These are phyloP conservation scores for Sebastes fasciatus DNA, from an alignment of 2,113 vertebrate genomes.

Conservation along the genomic window DNA sequence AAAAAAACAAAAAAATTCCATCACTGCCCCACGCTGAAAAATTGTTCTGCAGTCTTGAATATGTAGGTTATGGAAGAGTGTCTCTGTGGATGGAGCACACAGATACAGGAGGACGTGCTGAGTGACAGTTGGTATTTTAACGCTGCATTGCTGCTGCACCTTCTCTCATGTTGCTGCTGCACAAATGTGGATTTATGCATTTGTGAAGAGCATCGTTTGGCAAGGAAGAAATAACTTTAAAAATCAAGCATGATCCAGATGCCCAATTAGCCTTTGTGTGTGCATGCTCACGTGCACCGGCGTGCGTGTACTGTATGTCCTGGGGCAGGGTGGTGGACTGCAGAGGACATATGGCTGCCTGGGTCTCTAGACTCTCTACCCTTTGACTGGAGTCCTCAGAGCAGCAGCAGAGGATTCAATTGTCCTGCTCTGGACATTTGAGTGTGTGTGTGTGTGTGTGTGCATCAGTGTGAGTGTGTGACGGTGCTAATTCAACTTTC, in stretches of 20 bases:
- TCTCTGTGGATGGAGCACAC: conserved; percentile 8
- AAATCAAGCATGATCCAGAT: conserved; percentile 33
- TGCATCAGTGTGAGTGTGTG: conserved; percentile 13
- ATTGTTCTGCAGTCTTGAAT: conserved; percentile 26
- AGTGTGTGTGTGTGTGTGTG: conserved; percentile 1
- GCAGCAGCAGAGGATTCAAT: conserved; percentile 29
- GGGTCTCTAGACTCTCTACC: conserved; percentile 29
- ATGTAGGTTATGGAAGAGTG: conserved; percentile 23
- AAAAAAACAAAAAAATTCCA: background rate
- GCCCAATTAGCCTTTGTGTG: conserved; percentile 38
- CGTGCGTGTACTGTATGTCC: conserved; percentile 36
- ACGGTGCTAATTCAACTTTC: conserved; percentile 35
- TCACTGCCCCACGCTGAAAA: background rate
- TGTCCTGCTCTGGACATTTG: conserved; percentile 27
- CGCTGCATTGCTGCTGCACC: conserved; percentile 57
- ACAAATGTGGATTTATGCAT: conserved; percentile 19
- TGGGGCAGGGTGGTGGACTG: conserved; percentile 58
- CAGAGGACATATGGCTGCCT: conserved; percentile 70
- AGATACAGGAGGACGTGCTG: conserved; percentile 7
- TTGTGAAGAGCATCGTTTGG: conserved; percentile 5
- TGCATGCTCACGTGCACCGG: conserved; percentile 6
- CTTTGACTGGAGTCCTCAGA: conserved; percentile 57
- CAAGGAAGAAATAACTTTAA: conserved; percentile 17
- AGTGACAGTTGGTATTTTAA: conserved; percentile 58
- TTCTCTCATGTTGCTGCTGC: conserved; percentile 21